Evolutionary conservation across 92 coral and sea anemone species (phyloP).

Genomic region (Porites divaricata): DNA sequence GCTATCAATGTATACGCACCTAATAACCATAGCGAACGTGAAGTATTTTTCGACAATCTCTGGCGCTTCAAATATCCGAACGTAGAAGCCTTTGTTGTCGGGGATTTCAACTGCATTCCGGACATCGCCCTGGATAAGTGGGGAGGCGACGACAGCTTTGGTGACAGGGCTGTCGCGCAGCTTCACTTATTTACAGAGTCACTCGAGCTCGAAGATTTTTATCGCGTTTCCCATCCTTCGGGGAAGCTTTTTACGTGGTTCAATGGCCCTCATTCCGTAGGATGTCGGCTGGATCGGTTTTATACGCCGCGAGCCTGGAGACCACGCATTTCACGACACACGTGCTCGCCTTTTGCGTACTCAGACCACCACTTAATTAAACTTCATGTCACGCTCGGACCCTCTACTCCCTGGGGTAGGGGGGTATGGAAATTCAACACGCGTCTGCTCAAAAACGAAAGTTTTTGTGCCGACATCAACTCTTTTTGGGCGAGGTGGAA

Average conservation of each 20-base stretch:
- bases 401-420: constrained; percentile 3
- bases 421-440: constrained; percentile 51
- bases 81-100: too few relatives aligned
- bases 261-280: not conserved
- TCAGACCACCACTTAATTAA: constrained; percentile 12
- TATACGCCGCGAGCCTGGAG: constrained; percentile 5
- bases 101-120: too few relatives aligned
- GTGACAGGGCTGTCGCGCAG: too few relatives aligned
- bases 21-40: too few relatives aligned
- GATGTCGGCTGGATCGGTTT: constrained; percentile 12
- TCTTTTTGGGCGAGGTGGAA: not conserved
- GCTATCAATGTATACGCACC: too few relatives aligned
- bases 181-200: too few relatives aligned
- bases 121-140: too few relatives aligned
- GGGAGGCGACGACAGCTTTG: too few relatives aligned
- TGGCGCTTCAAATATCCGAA: too few relatives aligned
- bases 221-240: too few relatives aligned
- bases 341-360: not conserved
- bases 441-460: not conserved
- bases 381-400: not conserved
- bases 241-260: not conserved
- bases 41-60: too few relatives aligned
- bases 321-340: not conserved
- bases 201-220: too few relatives aligned
- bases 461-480: not conserved